These are phyloP conservation scores for Lerista edwardsae DNA, from an alignment of 2,797 vertebrate genomes.

Conservation along the genomic window DNA sequence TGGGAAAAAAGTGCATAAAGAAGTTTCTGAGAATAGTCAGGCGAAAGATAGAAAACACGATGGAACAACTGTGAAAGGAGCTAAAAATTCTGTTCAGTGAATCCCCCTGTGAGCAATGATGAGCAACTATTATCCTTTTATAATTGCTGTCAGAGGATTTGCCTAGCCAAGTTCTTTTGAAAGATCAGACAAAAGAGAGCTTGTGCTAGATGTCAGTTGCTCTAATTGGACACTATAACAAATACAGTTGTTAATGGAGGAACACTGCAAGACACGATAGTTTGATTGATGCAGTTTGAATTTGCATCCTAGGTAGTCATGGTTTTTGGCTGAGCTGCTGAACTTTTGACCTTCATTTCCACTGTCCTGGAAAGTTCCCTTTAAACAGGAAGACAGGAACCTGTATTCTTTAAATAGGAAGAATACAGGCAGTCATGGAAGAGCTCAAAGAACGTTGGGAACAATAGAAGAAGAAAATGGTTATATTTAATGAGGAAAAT, in stretches of 20 bases:
- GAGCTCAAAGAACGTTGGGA: background rate
- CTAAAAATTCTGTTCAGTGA: slow-evolving; percentile 5
- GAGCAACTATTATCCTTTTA: slow-evolving; percentile 8
- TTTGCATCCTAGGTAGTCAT: background rate
- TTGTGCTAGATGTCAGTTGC: slow-evolving; percentile 11
- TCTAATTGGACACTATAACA: background rate
- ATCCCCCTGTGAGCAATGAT: slow-evolving; percentile 10
- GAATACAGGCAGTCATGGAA: background rate
- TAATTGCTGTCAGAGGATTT: slow-evolving; percentile 13
- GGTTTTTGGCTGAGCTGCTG: background rate
- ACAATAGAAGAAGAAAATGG: background rate
- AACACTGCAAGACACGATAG: background rate
- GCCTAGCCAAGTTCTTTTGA: slow-evolving; percentile 12
- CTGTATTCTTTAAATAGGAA: too few species aligned
- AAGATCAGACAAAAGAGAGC: background rate
- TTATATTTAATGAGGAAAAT: too few species aligned
- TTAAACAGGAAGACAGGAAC: background rate
- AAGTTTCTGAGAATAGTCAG: background rate
- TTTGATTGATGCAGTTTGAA: background rate
- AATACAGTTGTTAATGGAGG: slow-evolving; percentile 1
- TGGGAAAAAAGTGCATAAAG: background rate
- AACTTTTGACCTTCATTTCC: background rate
- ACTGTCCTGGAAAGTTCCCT: background rate
- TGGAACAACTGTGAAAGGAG: background rate
- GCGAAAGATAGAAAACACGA: background rate